Evolutionary conservation across 2,888 invertebrate species (phyloP).

Genomic region (Spilarctia lutea): DNA sequence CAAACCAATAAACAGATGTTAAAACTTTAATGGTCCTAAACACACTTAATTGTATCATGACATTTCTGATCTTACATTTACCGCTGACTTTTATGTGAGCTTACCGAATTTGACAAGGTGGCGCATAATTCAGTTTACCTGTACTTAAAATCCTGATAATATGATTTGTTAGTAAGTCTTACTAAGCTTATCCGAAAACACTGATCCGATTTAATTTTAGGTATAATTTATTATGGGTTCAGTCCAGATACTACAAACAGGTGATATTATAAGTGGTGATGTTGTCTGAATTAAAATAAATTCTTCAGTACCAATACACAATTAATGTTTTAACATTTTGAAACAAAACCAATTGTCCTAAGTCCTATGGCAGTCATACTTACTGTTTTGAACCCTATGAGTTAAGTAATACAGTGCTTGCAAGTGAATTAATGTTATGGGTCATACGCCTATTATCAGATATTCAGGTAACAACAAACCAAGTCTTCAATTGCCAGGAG

Average conservation of each 20-base stretch:
- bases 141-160: background rate
- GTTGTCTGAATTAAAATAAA: background rate
- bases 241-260: background rate
- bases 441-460: background rate
- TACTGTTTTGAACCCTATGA: background rate
- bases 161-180: background rate
- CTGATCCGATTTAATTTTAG: background rate
- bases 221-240: background rate
- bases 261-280: background rate
- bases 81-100: background rate
- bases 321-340: background rate
- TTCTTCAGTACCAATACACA: background rate
- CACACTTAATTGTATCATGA: background rate
- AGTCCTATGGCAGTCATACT: background rate
- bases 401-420: background rate
- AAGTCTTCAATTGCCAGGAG: too few species aligned
- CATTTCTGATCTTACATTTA: background rate
- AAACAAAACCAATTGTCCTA: background rate
- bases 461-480: too few species aligned
- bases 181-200: background rate
- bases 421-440: background rate
- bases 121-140: background rate
- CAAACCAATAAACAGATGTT: background rate
- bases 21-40: background rate
- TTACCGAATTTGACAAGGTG: background rate